Percentiles rank a stretch among this genome's conserved stretches.
These are phyloP conservation scores for Drosophila nasuta DNA, from an alignment of 1,140 invertebrate genomes.

Conservation along the genomic window DNA sequence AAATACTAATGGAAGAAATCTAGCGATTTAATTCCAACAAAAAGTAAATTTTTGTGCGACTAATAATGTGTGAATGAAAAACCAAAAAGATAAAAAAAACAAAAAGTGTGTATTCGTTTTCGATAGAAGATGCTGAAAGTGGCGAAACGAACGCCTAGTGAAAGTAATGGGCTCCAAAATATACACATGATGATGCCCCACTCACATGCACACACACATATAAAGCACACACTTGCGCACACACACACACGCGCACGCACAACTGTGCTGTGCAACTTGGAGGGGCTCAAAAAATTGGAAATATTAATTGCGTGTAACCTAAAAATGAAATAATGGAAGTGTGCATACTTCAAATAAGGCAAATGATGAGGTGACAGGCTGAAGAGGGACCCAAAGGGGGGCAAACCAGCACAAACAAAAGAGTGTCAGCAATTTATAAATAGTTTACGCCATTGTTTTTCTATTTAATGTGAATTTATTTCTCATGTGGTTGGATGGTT, in stretches of 20 bases:
- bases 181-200: conserved; percentile 45
- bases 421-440: conserved; percentile 80
- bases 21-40: conserved; percentile 16
- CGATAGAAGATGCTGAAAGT: conserved; percentile 67
- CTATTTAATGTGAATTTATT: conserved; percentile 72
- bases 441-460: conserved; percentile 75
- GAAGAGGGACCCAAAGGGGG: conserved; percentile 8
- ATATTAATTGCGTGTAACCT: conserved; percentile 80
- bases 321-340: conserved; percentile 73
- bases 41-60: not conserved
- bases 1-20: conserved; percentile 33
- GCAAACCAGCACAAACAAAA: conserved; percentile 54
- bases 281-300: conserved; percentile 53
- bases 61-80: conserved; percentile 3
- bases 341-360: conserved; percentile 53
- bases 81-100: conserved; percentile 10
- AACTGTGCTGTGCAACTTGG: conserved; percentile 54
- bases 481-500: conserved; percentile 28
- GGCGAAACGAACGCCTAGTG: conserved; percentile 67
- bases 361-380: conserved; percentile 3
- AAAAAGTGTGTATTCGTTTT: conserved; percentile 72
- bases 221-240: not conserved
- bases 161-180: conserved; percentile 67
- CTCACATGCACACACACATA: conserved; percentile 16
- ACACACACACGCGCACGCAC: conserved; percentile 20